Base-by-base conservation (phyloP, 2,113 vertebrate species). In the Pedetes capensis region DNA sequence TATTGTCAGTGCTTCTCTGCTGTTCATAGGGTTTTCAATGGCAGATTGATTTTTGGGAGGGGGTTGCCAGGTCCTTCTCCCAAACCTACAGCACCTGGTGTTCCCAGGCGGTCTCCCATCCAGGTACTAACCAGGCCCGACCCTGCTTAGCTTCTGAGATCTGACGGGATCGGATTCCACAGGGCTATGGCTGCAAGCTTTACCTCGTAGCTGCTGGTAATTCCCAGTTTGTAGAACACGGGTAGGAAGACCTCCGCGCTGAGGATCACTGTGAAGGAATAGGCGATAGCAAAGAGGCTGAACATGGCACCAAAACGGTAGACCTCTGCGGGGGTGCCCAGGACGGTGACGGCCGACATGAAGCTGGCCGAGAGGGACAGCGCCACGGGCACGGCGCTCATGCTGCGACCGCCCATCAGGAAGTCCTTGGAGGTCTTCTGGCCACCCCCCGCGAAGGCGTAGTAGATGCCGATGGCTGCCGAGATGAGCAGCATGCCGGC, bases 321-420 rank as follows among this genome's bases (percentile, higher is more conserved):
- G 47, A 99, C 98, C 97, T 99, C 99, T 0, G 99, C 98, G 0
- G 99, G 99, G 49, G 98, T 99, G 87, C 99, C 99, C 95, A 99
- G 98, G 87, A 99, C 98, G 0, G 99, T 99, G 98, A 99, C 98
- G 1, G 99, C 99, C 4, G 99, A 99, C 99, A 99, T 99, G 97
- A 99, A 99, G 98, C 99, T 99, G 98, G 99, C 99, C 0, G 99
- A 99, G 96, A 99, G 98, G 7, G 99, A 99, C 20, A 99, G 93
- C 0, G 99, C 99, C 59, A 99, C 99, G 0, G 99, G 99, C 51
- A 99, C 57, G 0, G 99, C 99, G 0, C 85, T 97, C 99, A 99
- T 98, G 1, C 97, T 98, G 74, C 99, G 98, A 23, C 99, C 99
- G 2, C 98, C 99, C 97, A 98, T 99, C 71, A 99, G 97, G 94